phyloP scores from a whole-genome alignment of 2,888 invertebrate genomes.

The Drosophila rellima region DNA sequence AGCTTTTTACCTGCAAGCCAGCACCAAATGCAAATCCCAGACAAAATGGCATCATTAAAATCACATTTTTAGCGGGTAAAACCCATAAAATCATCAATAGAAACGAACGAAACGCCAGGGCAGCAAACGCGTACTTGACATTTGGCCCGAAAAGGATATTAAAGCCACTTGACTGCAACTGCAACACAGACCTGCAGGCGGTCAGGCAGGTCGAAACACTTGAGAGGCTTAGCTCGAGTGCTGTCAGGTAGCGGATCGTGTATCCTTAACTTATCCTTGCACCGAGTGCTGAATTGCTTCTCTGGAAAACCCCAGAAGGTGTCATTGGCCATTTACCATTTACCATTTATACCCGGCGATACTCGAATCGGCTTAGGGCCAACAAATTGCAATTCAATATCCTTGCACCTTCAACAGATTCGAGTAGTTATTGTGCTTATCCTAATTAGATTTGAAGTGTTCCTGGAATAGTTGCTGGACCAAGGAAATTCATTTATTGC shows the following conservation, averaged over 20 bases:
- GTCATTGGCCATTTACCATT: slow-evolving; percentile 35
- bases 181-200: slow-evolving; percentile 8
- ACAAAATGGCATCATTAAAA: slow-evolving; percentile 69
- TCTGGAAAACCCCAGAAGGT: slow-evolving; percentile 45
- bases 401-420: slow-evolving; percentile 22
- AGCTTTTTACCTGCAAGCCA: slow-evolving; percentile 48
- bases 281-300: slow-evolving; percentile 44
- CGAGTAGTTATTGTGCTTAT: slow-evolving; percentile 3
- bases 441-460: slow-evolving; percentile 61
- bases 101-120: slow-evolving; percentile 16
- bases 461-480: slow-evolving; percentile 25
- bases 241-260: slow-evolving; percentile 18
- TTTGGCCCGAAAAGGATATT: slow-evolving; percentile 31
- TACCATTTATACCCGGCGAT: too few relatives aligned
- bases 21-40: slow-evolving; percentile 34
- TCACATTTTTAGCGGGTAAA: slow-evolving; percentile 70
- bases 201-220: slow-evolving; percentile 1
- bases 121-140: slow-evolving; percentile 28
- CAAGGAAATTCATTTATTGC: not conserved
- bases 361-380: slow-evolving; percentile 1
- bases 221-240: slow-evolving; percentile 19
- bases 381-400: slow-evolving; percentile 28
- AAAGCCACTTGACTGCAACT: slow-evolving; percentile 43
- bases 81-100: slow-evolving; percentile 80
- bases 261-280: not conserved